A percentile compares a stretch with the other conserved stretches of the same genome.
Conservation (phyloP, 1,140 invertebrate species). For the Hyles vespertilio region DNA sequence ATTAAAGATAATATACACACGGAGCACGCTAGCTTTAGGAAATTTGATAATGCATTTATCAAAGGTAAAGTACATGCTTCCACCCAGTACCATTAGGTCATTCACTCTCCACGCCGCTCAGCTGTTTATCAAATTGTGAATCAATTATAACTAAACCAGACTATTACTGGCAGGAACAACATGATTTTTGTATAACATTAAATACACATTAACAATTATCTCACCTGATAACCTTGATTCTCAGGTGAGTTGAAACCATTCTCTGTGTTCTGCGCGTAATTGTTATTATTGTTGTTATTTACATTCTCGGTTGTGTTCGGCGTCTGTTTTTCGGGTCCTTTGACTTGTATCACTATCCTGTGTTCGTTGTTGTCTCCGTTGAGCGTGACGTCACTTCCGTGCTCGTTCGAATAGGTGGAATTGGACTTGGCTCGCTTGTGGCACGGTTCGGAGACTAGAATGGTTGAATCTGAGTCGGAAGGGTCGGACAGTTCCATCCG, state of each 20-base stretch:
- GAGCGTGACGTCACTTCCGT: conserved; percentile 67
- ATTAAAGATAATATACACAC: too few relatives aligned
- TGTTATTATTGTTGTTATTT: conserved; percentile 57
- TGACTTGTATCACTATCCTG: conserved; percentile 90
- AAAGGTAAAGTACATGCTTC: too few relatives aligned
- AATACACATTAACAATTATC: background rate
- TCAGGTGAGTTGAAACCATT: conserved; percentile 61
- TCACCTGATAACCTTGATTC: conserved; percentile 65
- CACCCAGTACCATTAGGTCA: too few relatives aligned
- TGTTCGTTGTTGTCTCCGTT: conserved; percentile 76
- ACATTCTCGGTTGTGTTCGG: conserved; percentile 49
- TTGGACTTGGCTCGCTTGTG: conserved; percentile 79
- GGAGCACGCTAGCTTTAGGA: too few relatives aligned
- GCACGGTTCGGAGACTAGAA: conserved; percentile 84
- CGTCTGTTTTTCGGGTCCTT: conserved; percentile 80
- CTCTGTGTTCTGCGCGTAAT: conserved; percentile 57
- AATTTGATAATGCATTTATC: too few relatives aligned
- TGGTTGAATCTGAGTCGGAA: conserved; percentile 89
- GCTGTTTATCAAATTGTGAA: too few relatives aligned
- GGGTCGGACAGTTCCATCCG: conserved; percentile 91
- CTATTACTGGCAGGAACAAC: too few relatives aligned
- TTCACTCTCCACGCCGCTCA: too few relatives aligned
- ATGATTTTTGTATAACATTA: too few relatives aligned
- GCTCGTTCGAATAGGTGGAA: conserved; percentile 59
- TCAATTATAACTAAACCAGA: too few relatives aligned